phyloP scores from a whole-genome alignment of 2,888 invertebrate species.

The Caenorhabditis sulstoni region DNA sequence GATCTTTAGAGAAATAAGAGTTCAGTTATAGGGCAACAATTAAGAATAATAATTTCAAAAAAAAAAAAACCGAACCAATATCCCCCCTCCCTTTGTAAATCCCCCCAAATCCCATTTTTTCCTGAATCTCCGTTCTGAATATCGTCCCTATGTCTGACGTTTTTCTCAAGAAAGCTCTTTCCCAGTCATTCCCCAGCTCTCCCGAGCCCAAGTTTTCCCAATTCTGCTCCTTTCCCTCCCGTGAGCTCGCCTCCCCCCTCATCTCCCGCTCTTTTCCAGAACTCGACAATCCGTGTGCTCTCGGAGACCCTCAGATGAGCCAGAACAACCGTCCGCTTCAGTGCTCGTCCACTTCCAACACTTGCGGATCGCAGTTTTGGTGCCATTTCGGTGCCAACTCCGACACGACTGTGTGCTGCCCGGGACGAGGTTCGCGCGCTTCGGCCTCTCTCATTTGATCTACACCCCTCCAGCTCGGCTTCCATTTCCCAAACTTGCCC shows the following conservation, averaged over 20 bases:
- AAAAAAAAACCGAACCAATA: too few species aligned
- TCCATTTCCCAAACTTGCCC: neutral
- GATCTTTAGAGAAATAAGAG: too few species aligned
- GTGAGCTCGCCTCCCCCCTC: neutral
- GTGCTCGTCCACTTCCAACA: slow-evolving; percentile 67
- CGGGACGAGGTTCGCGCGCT: slow-evolving; percentile 76
- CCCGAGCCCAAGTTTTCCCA: neutral
- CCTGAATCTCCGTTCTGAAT: too few species aligned
- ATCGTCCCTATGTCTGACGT: too few species aligned
- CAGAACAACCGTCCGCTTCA: slow-evolving; percentile 70
- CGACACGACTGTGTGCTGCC: slow-evolving; percentile 80
- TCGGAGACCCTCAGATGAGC: slow-evolving; percentile 75
- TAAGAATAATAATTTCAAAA: too few species aligned
- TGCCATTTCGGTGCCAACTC: slow-evolving; percentile 79
- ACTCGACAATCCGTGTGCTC: slow-evolving; percentile 79
- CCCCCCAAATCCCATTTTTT: slow-evolving; percentile 9
- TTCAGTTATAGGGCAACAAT: too few species aligned
- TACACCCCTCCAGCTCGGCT: neutral
- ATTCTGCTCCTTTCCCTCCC: neutral
- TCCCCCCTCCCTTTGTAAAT: too few species aligned
- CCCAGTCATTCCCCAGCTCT: too few species aligned
- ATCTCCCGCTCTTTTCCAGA: slow-evolving; percentile 60
- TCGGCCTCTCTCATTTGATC: neutral
- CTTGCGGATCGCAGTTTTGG: slow-evolving; percentile 73
- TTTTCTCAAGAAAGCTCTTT: too few species aligned